Evolutionary conservation across 2,888 invertebrate species (phyloP), one percentile per base, ranked within the genome.

Genomic region (Eupithecia subumbrata): DNA sequence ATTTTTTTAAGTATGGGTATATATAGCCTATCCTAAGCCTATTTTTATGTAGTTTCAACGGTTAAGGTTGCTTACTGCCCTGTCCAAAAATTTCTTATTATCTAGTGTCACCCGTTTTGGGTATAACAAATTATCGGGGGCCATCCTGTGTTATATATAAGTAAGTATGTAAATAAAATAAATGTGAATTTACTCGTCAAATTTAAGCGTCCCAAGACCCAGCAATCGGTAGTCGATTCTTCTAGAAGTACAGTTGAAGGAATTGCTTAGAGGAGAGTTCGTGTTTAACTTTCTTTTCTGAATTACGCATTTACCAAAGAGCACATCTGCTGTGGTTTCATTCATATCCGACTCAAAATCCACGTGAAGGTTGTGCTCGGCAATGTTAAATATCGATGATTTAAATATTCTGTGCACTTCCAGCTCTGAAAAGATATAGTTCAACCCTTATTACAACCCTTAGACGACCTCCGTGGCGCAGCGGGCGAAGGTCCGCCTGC

Each of bases 361-460:
- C 18, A 77, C 80, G n/a, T 82, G 76, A 12, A 81, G 56, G 43
- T 80, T 84, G 78, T 95, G 95, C 79, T 91, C 89, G 8, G 92
- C 87, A 7, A 90, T 87, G 85, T 95, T 96, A 82, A 93, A 96
- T 71, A 90, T 84, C 22, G 94, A 89, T 0, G 95, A 95, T 83
- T 96, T 92, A 71, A 96, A 91, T 72, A 96, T 79, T 80, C 96
- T 89, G 81, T 96, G 92, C 56, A 95, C 18, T 34, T 64, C 64
- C 9, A 64, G 5, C 64, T 64, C 64, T 64, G 64, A 64, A 64
- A 64, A 34, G 9, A 30, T 7, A 37, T 37, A 7, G 3, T 30
- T 30, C 30, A 30, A 30, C n/a, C n/a, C n/a, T n/a, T n/a, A n/a
- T n/a, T n/a, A n/a, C n/a, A n/a, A n/a, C n/a, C n/a, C n/a, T n/a